Evolutionary conservation across 1,140 invertebrate species (phyloP), one percentile per base, ranked within the genome.

Genomic region (Tetraneura akinire): DNA sequence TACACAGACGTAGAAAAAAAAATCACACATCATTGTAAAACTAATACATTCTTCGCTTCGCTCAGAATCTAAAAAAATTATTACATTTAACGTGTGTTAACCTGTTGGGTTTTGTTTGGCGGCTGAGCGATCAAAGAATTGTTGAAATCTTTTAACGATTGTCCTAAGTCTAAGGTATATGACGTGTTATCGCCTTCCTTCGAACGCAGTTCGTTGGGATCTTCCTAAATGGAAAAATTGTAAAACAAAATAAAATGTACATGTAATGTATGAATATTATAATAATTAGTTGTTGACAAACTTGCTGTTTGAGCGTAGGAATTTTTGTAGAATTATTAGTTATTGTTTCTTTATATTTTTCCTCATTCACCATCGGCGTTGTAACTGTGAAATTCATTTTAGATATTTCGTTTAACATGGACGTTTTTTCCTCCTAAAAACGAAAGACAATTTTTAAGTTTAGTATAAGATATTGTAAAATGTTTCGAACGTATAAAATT

Each of bases 371-470:
- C 8, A 37, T 4, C 3, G 37, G 53, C n/a, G 23, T 26, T 47
- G 6, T 4, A 21, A 8, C 1, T 45, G 13, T 13, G 29, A 1
- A 23, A n/a, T 4, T 45, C 14, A 60, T 26, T 23, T 16, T 21
- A 26, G 74, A 23, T n/a, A 60, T 45, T 78, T 78, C 74, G 13
- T 78, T 62, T 3, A 60, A 6, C 32, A 60, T 78, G 0, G 16
- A 10, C 1, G 42, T 47, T 57, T 29, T 78, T 62, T 78, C 53
- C 8, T 62, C 16, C 74, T 78, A 62, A 57, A 60, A 57, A 78
- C 5, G 18, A 78, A 57, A 16, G 1, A 60, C n/a, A 53, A 55
- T 37, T 4, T 37, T 37, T 37, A 8, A 37, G 8, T 37, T n/a
- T n/a, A n/a, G n/a, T n/a, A n/a, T n/a, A n/a, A n/a, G n/a, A n/a